Evolutionary conservation across 2,888 invertebrate species (phyloP), one percentile per base, ranked within the genome.

Genomic region (Halocaridina rubra): DNA sequence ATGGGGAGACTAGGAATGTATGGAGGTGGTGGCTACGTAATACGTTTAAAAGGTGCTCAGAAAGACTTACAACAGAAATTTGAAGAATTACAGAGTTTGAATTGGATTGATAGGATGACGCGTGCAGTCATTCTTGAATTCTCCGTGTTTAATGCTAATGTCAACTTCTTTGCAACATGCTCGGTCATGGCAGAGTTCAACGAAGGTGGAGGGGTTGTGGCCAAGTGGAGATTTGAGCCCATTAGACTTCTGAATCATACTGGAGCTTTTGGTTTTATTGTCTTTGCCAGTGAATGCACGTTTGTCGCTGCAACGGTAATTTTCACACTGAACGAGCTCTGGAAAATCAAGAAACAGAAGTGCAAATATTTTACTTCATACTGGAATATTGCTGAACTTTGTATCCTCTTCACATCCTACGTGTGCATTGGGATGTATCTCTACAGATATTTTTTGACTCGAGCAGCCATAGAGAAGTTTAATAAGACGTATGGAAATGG

Each of bases 51-150:
- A 16, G 90, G 90, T 8, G 87, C 85, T 5, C 89, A 89, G 22
- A 82, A 88, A 1, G 88, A 89, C 3, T 85, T 92, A 7, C 75
- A 88, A 10, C 82, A 89, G 1, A 89, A 90, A 53, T 89, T 92
- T 59, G 77, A 88, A 8, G 84, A 89, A 27, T 89, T 92, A 32
- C 89, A 91, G 86, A 80, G 89, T 3, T 89, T 91, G 46, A 88
- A 89, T 7, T 92, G 92, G 92, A 90, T 92, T 27, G 92, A 93
- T 87, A 89, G 89, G 85, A 90, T 91, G 85, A 92, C 93, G 2
- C 87, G 93, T 79, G 92, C 92, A 2, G 90, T 93, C 2, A 91
- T 92, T 85, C 90, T 92, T 16, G 92, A 93, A 87, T 92, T 93
- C 88, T 92, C 92, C 0, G 91, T 91, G 33, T 93, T 92, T 89